A percentile compares a stretch with the other conserved stretches of the same genome.
These are phyloP conservation scores for Melangyna quadrimaculata DNA, from an alignment of 2,888 invertebrate species.

Conservation along the genomic window DNA sequence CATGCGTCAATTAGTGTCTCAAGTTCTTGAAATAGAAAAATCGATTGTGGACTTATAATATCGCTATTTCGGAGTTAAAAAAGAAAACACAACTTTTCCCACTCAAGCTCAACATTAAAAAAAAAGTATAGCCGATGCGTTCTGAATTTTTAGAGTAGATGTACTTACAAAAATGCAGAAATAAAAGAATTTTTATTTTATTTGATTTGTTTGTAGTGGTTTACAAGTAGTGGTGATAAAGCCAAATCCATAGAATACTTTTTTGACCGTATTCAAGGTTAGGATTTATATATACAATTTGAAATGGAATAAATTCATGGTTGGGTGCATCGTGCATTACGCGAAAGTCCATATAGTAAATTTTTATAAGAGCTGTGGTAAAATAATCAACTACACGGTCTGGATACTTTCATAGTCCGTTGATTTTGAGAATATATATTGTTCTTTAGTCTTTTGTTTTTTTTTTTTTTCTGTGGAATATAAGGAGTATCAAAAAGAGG, in stretches of 20 bases:
- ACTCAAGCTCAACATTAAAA: neutral
- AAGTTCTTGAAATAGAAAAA: constrained; percentile 26
- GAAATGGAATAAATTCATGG: neutral
- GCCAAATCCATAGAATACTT: neutral
- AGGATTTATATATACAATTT: constrained; percentile 18
- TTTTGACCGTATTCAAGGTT: constrained; percentile 46
- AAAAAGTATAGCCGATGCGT: constrained; percentile 8
- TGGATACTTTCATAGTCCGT: constrained; percentile 57
- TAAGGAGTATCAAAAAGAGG: no score
- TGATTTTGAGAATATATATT: constrained; percentile 14
- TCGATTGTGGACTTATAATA: constrained; percentile 10
- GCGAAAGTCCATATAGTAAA: constrained; percentile 27
- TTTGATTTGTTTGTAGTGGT: neutral
- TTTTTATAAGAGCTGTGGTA: constrained; percentile 16
- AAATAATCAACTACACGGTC: constrained; percentile 57
- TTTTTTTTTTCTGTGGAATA: neutral
- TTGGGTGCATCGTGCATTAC: constrained; percentile 52
- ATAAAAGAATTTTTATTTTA: neutral
- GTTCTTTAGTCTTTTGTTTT: neutral
- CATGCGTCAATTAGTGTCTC: constrained; percentile 51
- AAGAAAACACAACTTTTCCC: neutral
- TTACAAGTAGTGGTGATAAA: neutral
- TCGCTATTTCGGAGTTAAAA: neutral
- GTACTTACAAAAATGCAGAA: neutral
- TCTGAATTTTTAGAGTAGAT: neutral